phyloP scores from a whole-genome alignment of 2,888 invertebrate genomes.

The Rhagonycha fulva region DNA sequence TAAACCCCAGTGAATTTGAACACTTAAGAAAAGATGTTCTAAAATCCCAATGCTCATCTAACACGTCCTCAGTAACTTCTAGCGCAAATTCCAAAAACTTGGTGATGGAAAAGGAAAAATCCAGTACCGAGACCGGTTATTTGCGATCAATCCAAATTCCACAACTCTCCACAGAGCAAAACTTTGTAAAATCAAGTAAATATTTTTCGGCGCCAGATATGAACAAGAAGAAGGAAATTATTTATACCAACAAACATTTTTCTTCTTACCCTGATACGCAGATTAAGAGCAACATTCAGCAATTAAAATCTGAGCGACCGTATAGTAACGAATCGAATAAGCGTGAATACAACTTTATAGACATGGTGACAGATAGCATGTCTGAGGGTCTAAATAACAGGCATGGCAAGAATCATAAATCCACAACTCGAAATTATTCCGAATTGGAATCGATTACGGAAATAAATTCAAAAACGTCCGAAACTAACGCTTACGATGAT shows the following conservation, averaged over 20 bases:
- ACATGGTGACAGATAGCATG: background rate
- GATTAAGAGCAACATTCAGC: background rate
- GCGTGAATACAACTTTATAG: background rate
- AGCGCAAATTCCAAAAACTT: background rate
- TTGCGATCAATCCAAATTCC: background rate
- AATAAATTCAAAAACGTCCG: background rate
- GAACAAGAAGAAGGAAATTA: background rate
- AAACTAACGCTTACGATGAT: background rate
- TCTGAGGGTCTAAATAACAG: background rate
- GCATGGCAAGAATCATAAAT: background rate
- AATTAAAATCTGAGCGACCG: background rate
- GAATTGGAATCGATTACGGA: background rate
- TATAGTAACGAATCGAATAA: conserved; percentile 1
- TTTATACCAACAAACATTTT: background rate
- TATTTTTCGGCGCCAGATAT: background rate
- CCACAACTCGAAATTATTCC: background rate
- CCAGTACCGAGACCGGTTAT: background rate
- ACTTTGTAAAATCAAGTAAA: background rate
- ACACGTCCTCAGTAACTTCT: background rate
- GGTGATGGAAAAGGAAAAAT: background rate
- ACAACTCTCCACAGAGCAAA: background rate
- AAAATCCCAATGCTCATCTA: background rate
- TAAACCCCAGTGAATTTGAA: background rate
- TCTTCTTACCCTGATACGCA: background rate
- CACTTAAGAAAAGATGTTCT: background rate